Conservation (phyloP, 2,888 invertebrate species). For the Desoria tigrina region DNA sequence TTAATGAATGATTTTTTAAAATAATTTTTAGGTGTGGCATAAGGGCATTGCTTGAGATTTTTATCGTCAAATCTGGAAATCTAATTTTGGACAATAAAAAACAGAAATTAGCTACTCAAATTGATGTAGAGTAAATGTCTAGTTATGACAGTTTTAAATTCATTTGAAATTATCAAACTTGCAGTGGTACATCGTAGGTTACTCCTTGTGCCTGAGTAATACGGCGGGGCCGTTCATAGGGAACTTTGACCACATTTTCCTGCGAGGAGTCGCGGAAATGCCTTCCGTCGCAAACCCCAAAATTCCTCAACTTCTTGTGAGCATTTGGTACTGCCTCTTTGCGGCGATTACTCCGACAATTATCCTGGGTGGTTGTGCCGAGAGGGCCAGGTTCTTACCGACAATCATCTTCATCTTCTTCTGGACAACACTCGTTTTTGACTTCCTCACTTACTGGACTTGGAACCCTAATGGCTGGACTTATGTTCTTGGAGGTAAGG, state of each 20-base stretch:
- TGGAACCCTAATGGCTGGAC: conserved; percentile 50
- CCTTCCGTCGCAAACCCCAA: conserved; percentile 39
- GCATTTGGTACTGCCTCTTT: conserved; percentile 52
- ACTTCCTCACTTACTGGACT: conserved; percentile 50
- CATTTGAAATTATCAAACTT: too few relatives aligned
- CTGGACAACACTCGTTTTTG: conserved; percentile 50
- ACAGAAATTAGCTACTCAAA: too few relatives aligned
- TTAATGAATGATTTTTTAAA: conserved; percentile 2
- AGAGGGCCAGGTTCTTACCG: conserved; percentile 45
- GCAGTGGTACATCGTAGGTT: conserved; percentile 47
- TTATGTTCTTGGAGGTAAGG: conserved; percentile 31
- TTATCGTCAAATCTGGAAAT: too few relatives aligned
- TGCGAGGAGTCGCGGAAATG: conserved; percentile 37
- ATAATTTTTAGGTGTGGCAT: too few relatives aligned
- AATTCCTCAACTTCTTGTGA: conserved; percentile 46
- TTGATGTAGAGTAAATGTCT: conserved; percentile 27
- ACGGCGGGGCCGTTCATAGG: conserved; percentile 42
- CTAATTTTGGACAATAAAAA: too few relatives aligned
- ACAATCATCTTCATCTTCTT: conserved; percentile 47
- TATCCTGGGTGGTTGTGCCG: conserved; percentile 46
- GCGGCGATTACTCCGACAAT: conserved; percentile 51
- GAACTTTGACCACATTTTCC: conserved; percentile 24
- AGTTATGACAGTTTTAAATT: too few relatives aligned
- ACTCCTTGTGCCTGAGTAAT: conserved; percentile 40
- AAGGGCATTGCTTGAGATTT: too few relatives aligned